Evolutionary conservation across 2,888 invertebrate genomes (phyloP).

Genomic region (Electrophaes corylata): DNA sequence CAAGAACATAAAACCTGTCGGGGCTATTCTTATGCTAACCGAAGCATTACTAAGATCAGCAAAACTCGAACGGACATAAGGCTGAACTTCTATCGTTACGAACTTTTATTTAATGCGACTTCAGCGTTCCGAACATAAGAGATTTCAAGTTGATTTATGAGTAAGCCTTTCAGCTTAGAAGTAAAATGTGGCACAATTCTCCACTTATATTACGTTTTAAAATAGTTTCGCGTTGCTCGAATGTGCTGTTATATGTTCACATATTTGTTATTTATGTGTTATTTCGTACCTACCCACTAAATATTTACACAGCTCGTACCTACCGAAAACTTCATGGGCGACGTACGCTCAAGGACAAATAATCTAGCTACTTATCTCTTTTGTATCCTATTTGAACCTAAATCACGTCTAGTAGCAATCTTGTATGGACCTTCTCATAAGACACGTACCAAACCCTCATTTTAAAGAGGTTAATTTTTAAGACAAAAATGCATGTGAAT

Average conservation of each 20-base stretch:
- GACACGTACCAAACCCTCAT: background rate
- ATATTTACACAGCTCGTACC: background rate
- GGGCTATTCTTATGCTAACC: slow-evolving; percentile 1
- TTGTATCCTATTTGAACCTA: background rate
- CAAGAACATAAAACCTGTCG: background rate
- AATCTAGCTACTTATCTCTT: too few relatives aligned
- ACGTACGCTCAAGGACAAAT: background rate
- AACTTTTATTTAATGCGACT: slow-evolving; percentile 70
- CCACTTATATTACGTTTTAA: slow-evolving; percentile 35
- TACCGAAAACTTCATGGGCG: background rate
- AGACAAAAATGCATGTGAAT: background rate
- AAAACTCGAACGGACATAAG: slow-evolving; percentile 55
- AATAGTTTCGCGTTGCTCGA: slow-evolving; percentile 26
- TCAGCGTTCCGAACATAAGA: slow-evolving; percentile 52
- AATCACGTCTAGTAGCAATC: too few relatives aligned
- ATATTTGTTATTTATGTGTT: background rate
- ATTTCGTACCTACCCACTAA: background rate
- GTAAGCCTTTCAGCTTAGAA: slow-evolving; percentile 41
- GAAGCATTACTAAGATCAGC: slow-evolving; percentile 3
- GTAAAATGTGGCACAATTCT: slow-evolving; percentile 35
- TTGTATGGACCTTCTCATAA: too few relatives aligned
- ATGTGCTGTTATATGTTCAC: background rate
- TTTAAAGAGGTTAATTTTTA: background rate
- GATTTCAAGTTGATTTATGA: slow-evolving; percentile 67
- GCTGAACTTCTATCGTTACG: slow-evolving; percentile 69